phyloP scores from a whole-genome alignment of 2,113 vertebrate genomes.

The Rhadina sibilatrix region DNA sequence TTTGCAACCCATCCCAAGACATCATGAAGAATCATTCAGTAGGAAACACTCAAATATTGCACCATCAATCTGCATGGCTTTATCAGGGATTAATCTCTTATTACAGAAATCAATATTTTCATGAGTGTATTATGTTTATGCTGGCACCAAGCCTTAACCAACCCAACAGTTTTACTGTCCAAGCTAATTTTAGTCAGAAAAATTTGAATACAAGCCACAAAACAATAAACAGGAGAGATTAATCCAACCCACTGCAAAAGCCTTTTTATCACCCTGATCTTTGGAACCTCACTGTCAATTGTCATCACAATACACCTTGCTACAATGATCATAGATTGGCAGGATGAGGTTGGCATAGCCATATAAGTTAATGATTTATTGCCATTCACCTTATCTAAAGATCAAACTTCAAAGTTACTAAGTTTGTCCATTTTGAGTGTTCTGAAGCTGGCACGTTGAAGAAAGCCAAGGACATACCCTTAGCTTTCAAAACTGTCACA shows the following conservation, averaged over 20 bases:
- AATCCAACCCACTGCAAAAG: background rate
- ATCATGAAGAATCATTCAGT: background rate
- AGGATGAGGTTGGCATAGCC: background rate
- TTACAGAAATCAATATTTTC: background rate
- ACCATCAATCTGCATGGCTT: background rate
- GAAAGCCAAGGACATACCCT: background rate
- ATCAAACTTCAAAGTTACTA: constrained; percentile 39
- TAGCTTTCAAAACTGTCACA: background rate
- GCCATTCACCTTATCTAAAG: background rate
- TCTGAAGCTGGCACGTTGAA: background rate
- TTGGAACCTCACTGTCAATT: background rate
- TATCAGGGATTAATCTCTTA: background rate
- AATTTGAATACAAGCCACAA: background rate
- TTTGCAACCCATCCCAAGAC: background rate
- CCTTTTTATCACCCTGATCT: background rate
- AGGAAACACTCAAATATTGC: background rate
- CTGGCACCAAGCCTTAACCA: background rate
- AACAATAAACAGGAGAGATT: background rate
- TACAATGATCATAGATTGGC: background rate
- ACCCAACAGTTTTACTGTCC: background rate
- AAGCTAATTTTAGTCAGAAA: background rate
- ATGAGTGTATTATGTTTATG: background rate
- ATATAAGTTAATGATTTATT: constrained; percentile 64
- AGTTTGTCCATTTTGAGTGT: background rate
- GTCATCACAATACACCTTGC: background rate